Base-by-base conservation (phyloP, 2,113 vertebrate genomes). In the Forbesichthys papilliferus region DNA sequence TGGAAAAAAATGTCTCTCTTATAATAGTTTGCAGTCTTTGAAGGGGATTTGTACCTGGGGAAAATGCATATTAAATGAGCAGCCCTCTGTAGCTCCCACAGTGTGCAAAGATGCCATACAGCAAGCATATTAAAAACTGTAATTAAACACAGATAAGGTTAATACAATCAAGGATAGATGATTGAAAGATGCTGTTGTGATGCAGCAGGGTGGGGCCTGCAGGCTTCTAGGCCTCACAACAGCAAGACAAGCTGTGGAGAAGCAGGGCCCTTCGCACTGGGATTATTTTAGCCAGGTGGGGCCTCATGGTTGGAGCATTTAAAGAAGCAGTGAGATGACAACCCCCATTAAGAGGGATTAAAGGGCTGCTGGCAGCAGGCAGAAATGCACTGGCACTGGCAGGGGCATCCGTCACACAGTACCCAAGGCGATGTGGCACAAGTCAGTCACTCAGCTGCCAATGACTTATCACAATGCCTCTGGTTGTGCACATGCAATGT, bases 291-390 rank as follows among this genome's bases (percentile, higher is more conserved):
- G 83, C 85, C 89, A 92, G 91, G 90, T 93, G 91, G 90, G 91
- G 87, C 85, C 81, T 81, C 81, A 83, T 89, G 88, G 91, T 90
- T 91, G 84, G 84, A 93, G 92, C 90, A 88, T 92, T 93, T 92
- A 93, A 93, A 93, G 93, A 93, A 92, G 89, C 88, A 73, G 85
- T 78, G 89, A 90, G 91, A 92, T 92, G 92, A 91, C 91, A 92
- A 92, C 90, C 90, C 91, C 93, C 92, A 93, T 94, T 93, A 94
- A 89, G 88, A 91, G 88, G 92, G 92, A 94, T 93, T 93, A 93
- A 90, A 88, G 87, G 91, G 89, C 86, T 87, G 91, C 90, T 91
- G 91, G 89, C 89, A 88, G 89, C 89, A 88, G 86, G 81, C 84
- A 87, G 88, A 89, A 84, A 86, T 64, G 84, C 81, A 81, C 86